Evolutionary conservation across 2,888 invertebrate species (phyloP).

Genomic region (Sesamia inferens): DNA sequence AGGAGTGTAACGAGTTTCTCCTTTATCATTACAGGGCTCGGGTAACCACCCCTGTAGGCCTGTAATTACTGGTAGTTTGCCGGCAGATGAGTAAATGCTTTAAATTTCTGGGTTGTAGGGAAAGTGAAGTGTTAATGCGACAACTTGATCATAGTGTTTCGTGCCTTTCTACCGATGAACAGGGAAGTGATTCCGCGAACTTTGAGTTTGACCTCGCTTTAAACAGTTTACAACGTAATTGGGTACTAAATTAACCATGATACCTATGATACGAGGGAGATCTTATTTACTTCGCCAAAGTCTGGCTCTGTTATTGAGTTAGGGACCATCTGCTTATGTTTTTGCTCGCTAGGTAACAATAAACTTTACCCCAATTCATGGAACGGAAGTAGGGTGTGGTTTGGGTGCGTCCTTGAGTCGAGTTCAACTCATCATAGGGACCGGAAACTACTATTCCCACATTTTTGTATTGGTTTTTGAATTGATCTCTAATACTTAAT

Average conservation of each 20-base stretch:
- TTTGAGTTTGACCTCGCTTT: slow-evolving; percentile 73
- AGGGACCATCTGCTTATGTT: slow-evolving; percentile 75
- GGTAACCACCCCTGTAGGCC: slow-evolving; percentile 76
- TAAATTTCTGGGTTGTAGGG: slow-evolving; percentile 87
- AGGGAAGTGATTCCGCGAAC: slow-evolving; percentile 78
- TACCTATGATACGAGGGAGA: slow-evolving; percentile 60
- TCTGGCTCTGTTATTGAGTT: slow-evolving; percentile 41
- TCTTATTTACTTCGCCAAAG: slow-evolving; percentile 61
- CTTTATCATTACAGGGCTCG: slow-evolving; percentile 76
- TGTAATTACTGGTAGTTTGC: slow-evolving; percentile 85
- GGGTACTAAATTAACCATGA: slow-evolving; percentile 69
- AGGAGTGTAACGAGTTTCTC: slow-evolving; percentile 80
- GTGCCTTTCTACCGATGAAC: slow-evolving; percentile 75
- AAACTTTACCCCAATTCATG: slow-evolving; percentile 80
- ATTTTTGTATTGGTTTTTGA: slow-evolving; percentile 66
- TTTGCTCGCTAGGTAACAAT: slow-evolving; percentile 74
- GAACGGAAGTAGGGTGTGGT: slow-evolving; percentile 87
- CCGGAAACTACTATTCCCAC: slow-evolving; percentile 79
- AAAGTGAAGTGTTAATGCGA: slow-evolving; percentile 89
- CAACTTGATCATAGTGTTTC: slow-evolving; percentile 86
- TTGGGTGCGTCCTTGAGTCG: slow-evolving; percentile 87
- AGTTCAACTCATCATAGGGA: slow-evolving; percentile 74
- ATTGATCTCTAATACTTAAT: slow-evolving; percentile 17
- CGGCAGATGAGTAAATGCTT: slow-evolving; percentile 89
- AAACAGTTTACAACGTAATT: slow-evolving; percentile 75